Percentiles rank a stretch among this genome's conserved stretches.
Conservation (phyloP, 1,140 invertebrate genomes). For the Lepidostoma basale region DNA sequence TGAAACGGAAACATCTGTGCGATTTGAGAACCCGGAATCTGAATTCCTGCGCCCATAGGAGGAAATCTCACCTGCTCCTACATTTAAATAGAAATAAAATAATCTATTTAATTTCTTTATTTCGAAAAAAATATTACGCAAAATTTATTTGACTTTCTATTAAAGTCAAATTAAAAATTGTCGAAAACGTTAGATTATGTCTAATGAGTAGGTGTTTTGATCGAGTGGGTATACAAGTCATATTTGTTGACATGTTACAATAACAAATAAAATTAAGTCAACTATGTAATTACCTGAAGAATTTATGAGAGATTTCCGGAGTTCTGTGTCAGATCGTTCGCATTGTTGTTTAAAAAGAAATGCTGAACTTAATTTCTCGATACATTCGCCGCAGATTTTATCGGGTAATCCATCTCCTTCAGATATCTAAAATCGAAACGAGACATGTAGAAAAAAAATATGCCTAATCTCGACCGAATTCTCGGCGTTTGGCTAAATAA, state of each 20-base stretch:
- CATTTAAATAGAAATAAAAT: neutral
- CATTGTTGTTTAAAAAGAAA: constrained; percentile 61
- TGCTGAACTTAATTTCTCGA: constrained; percentile 59
- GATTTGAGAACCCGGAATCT: constrained; percentile 56
- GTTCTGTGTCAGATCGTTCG: constrained; percentile 57
- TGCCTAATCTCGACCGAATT: neutral
- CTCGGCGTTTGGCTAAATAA: neutral
- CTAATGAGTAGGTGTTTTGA: no score
- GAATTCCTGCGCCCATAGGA: constrained; percentile 52
- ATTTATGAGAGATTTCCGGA: constrained; percentile 55
- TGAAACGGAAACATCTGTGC: constrained; percentile 51
- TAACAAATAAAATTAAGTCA: constrained; percentile 17
- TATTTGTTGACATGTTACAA: constrained; percentile 10
- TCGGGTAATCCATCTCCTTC: constrained; percentile 60
- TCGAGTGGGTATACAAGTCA: no score
- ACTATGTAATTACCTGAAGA: constrained; percentile 25
- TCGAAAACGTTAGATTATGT: no score
- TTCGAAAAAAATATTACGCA: no score
- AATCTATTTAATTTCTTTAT: no score
- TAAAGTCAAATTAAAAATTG: no score
- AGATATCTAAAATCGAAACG: constrained; percentile 49
- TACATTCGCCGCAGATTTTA: constrained; percentile 59
- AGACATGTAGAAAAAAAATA: constrained; percentile 7
- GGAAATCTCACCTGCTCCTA: constrained; percentile 19
- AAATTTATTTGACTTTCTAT: no score